Base-by-base conservation (phyloP, 1,140 invertebrate genomes). In the Hyles vespertilio region DNA sequence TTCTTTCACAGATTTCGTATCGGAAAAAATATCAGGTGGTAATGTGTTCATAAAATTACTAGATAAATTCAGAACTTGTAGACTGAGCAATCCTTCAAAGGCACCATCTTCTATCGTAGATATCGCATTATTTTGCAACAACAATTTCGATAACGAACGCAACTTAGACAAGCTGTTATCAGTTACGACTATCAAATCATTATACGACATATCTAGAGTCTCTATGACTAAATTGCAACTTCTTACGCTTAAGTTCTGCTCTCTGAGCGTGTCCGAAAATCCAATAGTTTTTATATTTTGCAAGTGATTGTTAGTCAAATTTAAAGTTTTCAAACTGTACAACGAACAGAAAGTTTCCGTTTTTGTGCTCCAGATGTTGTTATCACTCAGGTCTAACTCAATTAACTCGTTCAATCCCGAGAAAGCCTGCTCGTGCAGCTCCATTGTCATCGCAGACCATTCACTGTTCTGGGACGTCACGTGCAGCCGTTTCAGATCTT, bases 311-410 rank as follows among this genome's bases (percentile, higher is more conserved):
- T 91, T 89, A 32, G 94, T 94, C 44, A 96, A 76, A 77, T 96
- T 96, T n/a, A 96, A 88, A 54, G 86, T 90, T 57, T 91, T 90
- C 46, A 96, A 89, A 74, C 91, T 92, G 61, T 91, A 91, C 49
- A 96, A 87, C 2, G 93, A 92, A 81, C 95, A 97, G 72, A 97
- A 93, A 4, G 95, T 87, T 45, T 94, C 92, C 7, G 90, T 82
- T 46, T 95, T 95, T 46, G 95, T 87, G 22, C 91, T 94, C 93
- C 94, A 95, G 48, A 97, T 93, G 74, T 96, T 95, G 86, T 96
- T 96, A 70, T 94, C 93, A 56, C 92, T 92, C 7, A 97, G 85
- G 87, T 96, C 93, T 59, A 97, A 89, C 61, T 91, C 89, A 59
- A 92, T 91, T 36, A 96, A 88, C 72, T 94, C 91, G 47, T 91